phyloP scores from a whole-genome alignment of 2,888 invertebrate species.

The Itoplectis maculator region DNA sequence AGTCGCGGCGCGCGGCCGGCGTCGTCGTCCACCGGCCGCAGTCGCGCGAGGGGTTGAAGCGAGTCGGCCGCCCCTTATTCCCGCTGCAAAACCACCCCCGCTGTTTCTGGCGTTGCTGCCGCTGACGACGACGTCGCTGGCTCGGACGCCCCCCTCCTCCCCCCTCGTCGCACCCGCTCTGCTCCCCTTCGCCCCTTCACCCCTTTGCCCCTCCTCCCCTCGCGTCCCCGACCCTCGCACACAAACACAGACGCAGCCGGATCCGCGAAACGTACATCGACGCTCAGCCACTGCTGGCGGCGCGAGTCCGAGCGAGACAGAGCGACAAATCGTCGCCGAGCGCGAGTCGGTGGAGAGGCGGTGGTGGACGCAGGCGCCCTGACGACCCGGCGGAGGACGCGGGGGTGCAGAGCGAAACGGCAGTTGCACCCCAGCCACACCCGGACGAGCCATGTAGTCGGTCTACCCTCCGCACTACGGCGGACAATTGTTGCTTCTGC shows the following conservation, averaged over 20 bases:
- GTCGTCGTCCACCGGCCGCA: slow-evolving; percentile 33
- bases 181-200: too few species aligned
- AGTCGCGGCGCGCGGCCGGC: slow-evolving; percentile 28
- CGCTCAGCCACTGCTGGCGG: too few species aligned
- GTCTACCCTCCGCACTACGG: slow-evolving; percentile 84
- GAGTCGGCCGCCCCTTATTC: slow-evolving; percentile 37
- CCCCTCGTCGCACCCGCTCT: too few species aligned
- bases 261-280: too few species aligned
- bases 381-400: slow-evolving; percentile 60
- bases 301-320: slow-evolving; percentile 33
- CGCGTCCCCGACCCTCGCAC: slow-evolving; percentile 53
- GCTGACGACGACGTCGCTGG: slow-evolving; percentile 43
- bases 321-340: slow-evolving; percentile 46
- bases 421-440: slow-evolving; percentile 83
- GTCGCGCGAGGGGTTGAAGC: slow-evolving; percentile 41
- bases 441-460: slow-evolving; percentile 84
- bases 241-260: slow-evolving; percentile 72
- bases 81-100: slow-evolving; percentile 43
- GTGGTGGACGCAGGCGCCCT: slow-evolving; percentile 69
- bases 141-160: slow-evolving; percentile 23
- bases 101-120: slow-evolving; percentile 30
- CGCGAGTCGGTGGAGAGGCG: neutral
- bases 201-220: neutral
- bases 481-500: slow-evolving; percentile 85
- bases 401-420: slow-evolving; percentile 72